Evolutionary conservation across 64 coral and sea anemone species (phyloP), one percentile per base, ranked within the genome.

Genomic region (Pachyseris speciosa): DNA sequence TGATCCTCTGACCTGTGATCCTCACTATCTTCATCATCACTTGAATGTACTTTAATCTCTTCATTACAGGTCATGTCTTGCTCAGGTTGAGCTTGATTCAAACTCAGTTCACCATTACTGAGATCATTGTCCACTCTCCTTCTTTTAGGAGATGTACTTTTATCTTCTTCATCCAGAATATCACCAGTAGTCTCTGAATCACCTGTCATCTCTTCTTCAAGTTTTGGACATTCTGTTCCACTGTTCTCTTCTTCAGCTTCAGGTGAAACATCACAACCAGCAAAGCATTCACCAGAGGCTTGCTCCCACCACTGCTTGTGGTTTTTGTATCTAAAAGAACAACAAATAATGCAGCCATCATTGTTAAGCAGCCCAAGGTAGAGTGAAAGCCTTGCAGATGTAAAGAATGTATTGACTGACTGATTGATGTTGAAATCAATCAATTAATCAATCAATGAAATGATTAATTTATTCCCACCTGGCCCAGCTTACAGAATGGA

Each of bases 261-360:
- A 39, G 29, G 1, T 10, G 13, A 9, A 38, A 15, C 55, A 63
- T 59, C 48, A 59, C 26, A 12, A 22, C 10, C 29, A 12, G 36
- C 57, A 73, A 27, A 11, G 37, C 27, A 32, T 19, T 17, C 3
- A 31, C 32, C 85, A 34, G 12, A 58, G 8, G 31, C 50, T 75
- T 71, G 68, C 28, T 74, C 45, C 32, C 22, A 42, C 85, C 85
- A 88, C 9, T 88, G 66, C 32, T 59, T 47, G 50, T 88, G 85
- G 75, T 88, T 88, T 75, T 55, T 88, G 39, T 51, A 74, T 8
- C 85, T 88, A 79, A 79, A 79, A 79, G 1, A 31, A 47, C 16
- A 79, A 30, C 75, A 51, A 79, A 79, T n/a, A n/a, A 19, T 12
- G 13, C 12, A 5, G 4, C 5, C 27, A 5, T 61, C 2, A 24